Base-by-base conservation (phyloP, 2,888 invertebrate genomes). In the Drosophila austrosaltans region DNA sequence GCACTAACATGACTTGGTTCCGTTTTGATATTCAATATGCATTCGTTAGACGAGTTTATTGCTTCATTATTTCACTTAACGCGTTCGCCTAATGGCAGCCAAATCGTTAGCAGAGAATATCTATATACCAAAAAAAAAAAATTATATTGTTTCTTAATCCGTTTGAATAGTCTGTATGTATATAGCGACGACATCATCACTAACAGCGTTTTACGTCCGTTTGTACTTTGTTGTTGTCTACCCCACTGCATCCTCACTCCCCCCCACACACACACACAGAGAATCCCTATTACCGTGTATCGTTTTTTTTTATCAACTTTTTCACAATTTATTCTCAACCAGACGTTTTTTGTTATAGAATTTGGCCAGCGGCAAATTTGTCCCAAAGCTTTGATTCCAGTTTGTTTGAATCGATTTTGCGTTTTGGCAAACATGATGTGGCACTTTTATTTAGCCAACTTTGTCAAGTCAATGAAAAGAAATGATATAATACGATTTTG, bases 21-120 rank as follows among this genome's bases (percentile, higher is more conserved):
- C 70, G 60, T 66, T 74, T 82, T 79, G 65, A 72, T 79, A 83
- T 83, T 83, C 83, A 69, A 75, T 71, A 64, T 83, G 87, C 79
- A 83, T 75, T 76, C 69, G 72, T 67, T 61, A 64, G 72, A 58
- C 72, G 76, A 75, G 64, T 79, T 81, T 79, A 79, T 82, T 62
- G 78, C 78, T 57, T 78, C 78, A 81, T 77, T 86, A 79, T 71
- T 66, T 63, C 61, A 69, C 74, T 63, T 74, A 75, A 82, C 60
- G 78, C 70, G 80, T 64, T 76, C 61, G 60, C 58, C 87, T 75
- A 85, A 82, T 77, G 78, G 69, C 76, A 63, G 62, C 57, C 61
- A 58, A 63, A 69, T 59, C 69, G 54, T 72, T 72, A 22, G 61
- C 44, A 40, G 22, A 57, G 63, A 32, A 39, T 30, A 59, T 22